Evolutionary conservation across 2,113 vertebrate genomes (phyloP).

Genomic region (Rutilus rutilus): DNA sequence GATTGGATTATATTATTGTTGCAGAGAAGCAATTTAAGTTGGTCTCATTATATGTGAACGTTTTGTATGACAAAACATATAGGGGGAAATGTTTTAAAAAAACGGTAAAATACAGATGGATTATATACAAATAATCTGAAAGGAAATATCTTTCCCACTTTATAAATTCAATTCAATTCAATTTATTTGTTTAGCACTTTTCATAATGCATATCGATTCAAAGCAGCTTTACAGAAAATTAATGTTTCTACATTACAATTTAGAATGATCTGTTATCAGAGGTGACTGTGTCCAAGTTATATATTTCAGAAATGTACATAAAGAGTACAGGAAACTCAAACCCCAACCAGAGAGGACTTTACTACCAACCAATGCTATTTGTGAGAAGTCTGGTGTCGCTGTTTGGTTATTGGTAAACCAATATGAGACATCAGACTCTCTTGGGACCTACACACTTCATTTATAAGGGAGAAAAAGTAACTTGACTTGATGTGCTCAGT

Average conservation of each 20-base stretch:
- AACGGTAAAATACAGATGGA: not conserved
- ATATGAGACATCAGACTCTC: not conserved
- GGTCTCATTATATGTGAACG: conserved; percentile 62
- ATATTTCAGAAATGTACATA: not conserved
- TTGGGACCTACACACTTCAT: not conserved
- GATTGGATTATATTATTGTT: conserved; percentile 66
- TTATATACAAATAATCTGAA: conserved; percentile 1
- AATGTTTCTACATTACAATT: too few relatives aligned
- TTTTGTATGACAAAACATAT: conserved; percentile 16
- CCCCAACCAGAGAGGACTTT: not conserved
- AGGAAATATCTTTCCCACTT: not conserved
- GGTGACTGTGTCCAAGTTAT: too few relatives aligned
- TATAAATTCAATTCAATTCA: not conserved
- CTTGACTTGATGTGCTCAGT: not conserved
- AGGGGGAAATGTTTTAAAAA: not conserved
- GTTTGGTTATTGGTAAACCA: conserved; percentile 3
- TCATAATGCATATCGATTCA: too few relatives aligned
- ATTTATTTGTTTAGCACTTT: too few relatives aligned
- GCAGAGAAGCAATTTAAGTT: conserved; percentile 60
- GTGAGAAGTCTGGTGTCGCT: not conserved
- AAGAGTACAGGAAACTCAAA: not conserved
- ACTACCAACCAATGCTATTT: not conserved
- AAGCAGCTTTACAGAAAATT: too few relatives aligned
- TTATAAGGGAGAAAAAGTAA: not conserved
- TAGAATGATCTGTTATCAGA: too few relatives aligned